Evolutionary conservation across 1,140 invertebrate genomes (phyloP).

Genomic region (Zaprionus davidi): DNA sequence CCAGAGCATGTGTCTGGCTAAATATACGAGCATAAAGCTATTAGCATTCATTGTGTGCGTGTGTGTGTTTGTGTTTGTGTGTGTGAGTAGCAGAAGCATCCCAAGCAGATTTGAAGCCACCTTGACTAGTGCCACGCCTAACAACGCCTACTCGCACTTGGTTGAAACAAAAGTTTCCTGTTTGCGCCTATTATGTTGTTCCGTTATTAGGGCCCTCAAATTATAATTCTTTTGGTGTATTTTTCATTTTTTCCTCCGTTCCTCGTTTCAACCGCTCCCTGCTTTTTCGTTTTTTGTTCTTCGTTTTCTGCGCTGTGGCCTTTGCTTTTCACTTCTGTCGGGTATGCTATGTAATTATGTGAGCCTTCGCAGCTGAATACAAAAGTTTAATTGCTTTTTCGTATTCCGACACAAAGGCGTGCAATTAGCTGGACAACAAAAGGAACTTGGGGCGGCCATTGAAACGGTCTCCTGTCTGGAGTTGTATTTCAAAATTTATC

Average conservation of each 20-base stretch:
- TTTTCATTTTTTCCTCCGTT: slow-evolving; percentile 39
- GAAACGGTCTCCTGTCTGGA: slow-evolving; percentile 23
- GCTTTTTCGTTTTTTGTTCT: background rate
- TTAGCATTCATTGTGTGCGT: slow-evolving; percentile 26
- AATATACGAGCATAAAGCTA: slow-evolving; percentile 34
- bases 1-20: slow-evolving; percentile 38
- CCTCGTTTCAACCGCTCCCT: background rate
- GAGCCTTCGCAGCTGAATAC: slow-evolving; percentile 62
- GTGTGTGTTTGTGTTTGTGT: background rate
- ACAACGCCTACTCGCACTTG: slow-evolving; percentile 26
- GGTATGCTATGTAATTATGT: slow-evolving; percentile 59
- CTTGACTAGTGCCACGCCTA: slow-evolving; percentile 20
- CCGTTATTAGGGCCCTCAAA: slow-evolving; percentile 61
- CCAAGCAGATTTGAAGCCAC: background rate
- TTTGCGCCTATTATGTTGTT: slow-evolving; percentile 37
- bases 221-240: slow-evolving; percentile 55
- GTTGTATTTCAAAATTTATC: slow-evolving; percentile 50
- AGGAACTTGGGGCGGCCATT: slow-evolving; percentile 34
- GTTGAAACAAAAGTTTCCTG: slow-evolving; percentile 23
- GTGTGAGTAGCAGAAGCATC: background rate
- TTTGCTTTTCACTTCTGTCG: slow-evolving; percentile 11
- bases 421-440: slow-evolving; percentile 61
- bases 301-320: background rate
- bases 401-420: slow-evolving; percentile 63
- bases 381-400: slow-evolving; percentile 74